Evolutionary conservation across 2,797 vertebrate genomes (phyloP).

Genomic region (Anguilla megastoma): DNA sequence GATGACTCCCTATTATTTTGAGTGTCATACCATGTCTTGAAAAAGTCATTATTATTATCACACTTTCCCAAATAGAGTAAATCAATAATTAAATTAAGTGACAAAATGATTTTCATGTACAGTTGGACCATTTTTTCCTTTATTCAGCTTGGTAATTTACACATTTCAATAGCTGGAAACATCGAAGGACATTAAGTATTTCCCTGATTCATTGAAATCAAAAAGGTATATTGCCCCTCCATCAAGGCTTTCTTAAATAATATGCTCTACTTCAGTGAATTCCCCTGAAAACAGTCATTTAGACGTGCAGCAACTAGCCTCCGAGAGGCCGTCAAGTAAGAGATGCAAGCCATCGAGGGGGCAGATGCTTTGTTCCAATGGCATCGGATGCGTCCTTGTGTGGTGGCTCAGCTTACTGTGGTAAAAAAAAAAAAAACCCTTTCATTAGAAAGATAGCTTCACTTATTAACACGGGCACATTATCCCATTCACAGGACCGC

Average conservation of each 20-base stretch:
- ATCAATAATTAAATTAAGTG: background rate
- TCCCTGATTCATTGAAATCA: background rate
- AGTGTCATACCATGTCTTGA: background rate
- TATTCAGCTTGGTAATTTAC: background rate
- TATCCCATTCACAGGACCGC: background rate
- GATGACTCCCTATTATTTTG: background rate
- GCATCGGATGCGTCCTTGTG: background rate
- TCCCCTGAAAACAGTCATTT: constrained; percentile 13
- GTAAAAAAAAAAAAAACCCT: background rate
- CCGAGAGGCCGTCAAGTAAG: background rate
- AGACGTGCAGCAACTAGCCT: constrained; percentile 11
- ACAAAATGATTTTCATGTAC: background rate
- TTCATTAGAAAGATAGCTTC: background rate
- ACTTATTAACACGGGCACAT: background rate
- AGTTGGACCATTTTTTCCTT: background rate
- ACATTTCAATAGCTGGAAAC: background rate
- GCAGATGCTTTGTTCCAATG: background rate
- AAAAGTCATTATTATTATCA: background rate
- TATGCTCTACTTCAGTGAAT: background rate
- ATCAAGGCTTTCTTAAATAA: background rate
- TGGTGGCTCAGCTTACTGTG: background rate
- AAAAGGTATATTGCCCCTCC: background rate
- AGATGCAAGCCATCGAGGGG: background rate
- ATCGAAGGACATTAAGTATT: background rate
- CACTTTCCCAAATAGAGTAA: background rate